phyloP scores from a whole-genome alignment of 2,797 vertebrate species.

The Sebastes diploproa region DNA sequence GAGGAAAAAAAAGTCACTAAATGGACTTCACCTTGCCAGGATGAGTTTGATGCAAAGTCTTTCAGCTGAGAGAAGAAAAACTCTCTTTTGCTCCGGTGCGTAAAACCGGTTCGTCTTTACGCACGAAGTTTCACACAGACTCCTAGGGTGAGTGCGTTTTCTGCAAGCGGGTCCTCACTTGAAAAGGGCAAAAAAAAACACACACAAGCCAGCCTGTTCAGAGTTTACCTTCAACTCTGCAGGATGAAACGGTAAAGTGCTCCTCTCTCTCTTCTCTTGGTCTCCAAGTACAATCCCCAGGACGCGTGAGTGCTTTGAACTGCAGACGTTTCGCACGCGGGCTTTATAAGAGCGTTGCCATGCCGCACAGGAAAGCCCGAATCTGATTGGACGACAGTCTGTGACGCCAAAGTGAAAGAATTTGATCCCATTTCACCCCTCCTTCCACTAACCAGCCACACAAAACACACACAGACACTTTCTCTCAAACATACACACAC shows the following conservation, averaged over 20 bases:
- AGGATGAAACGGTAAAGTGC: conserved; percentile 47
- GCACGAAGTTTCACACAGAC: conserved; percentile 25
- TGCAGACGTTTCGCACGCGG: conserved; percentile 31
- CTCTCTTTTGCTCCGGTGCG: conserved; percentile 42
- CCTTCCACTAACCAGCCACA: conserved; percentile 22
- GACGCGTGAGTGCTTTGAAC: conserved; percentile 75
- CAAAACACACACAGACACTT: conserved; percentile 20
- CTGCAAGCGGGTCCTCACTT: conserved; percentile 36
- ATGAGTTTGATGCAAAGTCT: conserved; percentile 6
- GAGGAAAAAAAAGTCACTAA: conserved; percentile 12
- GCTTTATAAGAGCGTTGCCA: conserved; percentile 66
- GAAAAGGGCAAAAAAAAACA: background rate
- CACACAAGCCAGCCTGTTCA: conserved; percentile 32
- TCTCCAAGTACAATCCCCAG: conserved; percentile 74
- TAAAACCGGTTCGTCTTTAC: conserved; percentile 55
- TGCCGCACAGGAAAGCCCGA: conserved; percentile 54
- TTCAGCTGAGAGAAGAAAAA: conserved; percentile 17
- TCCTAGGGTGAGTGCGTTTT: conserved; percentile 17
- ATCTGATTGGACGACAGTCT: conserved; percentile 60
- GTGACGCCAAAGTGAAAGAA: conserved; percentile 72
- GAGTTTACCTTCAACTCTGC: conserved; percentile 35
- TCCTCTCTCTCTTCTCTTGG: conserved; percentile 59
- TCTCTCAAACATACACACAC: conserved; percentile 9
- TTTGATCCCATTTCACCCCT: conserved; percentile 49
- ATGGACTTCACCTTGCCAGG: conserved; percentile 31